Conservation (phyloP, 2,113 vertebrate species). For the Ginglymostoma cirratum region DNA sequence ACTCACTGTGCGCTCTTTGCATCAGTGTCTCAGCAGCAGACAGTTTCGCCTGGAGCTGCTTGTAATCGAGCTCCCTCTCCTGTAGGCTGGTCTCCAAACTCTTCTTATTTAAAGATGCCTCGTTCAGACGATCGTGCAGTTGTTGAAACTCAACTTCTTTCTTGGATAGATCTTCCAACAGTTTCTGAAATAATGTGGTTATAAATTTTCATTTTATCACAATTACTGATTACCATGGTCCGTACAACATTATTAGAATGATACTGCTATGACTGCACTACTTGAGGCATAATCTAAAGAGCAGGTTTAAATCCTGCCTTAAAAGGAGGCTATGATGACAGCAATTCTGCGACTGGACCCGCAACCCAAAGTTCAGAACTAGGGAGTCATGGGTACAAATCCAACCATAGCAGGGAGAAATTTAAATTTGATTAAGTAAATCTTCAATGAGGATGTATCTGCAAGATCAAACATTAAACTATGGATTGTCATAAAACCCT, state of each 20-base stretch:
- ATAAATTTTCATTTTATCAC: neutral
- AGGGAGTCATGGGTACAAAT: neutral
- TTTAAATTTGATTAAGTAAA: neutral
- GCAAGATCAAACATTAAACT: neutral
- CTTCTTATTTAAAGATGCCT: conserved; percentile 71
- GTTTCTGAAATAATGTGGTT: conserved; percentile 55
- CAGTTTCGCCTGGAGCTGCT: conserved; percentile 74
- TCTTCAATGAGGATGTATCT: neutral
- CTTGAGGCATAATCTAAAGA: too few species aligned
- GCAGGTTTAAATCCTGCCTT: neutral
- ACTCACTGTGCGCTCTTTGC: conserved; percentile 67
- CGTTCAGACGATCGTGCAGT: conserved; percentile 66
- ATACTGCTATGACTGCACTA: neutral
- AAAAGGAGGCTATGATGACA: neutral
- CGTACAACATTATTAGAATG: neutral
- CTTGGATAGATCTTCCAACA: conserved; percentile 71
- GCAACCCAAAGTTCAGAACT: neutral
- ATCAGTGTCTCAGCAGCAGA: conserved; percentile 65
- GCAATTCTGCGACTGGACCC: neutral
- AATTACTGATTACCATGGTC: neutral
- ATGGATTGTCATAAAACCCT: neutral
- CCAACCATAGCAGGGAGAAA: neutral
- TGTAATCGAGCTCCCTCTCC: conserved; percentile 77
- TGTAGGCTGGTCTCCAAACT: conserved; percentile 69
- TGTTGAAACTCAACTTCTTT: conserved; percentile 71